phyloP scores from a whole-genome alignment of 1,140 invertebrate genomes.

The Papilio xuthus region DNA sequence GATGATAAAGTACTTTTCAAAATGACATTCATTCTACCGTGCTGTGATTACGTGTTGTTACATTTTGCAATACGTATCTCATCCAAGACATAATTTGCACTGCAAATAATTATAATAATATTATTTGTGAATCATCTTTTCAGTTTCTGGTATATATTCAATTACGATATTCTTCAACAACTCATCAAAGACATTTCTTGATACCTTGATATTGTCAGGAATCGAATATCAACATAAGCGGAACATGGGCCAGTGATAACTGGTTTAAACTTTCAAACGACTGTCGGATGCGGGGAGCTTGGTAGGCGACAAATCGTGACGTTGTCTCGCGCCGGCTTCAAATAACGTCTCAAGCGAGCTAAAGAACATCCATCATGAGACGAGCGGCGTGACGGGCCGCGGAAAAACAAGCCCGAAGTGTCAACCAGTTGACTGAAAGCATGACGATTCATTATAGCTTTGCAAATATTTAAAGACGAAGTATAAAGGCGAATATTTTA shows the following conservation, averaged over 20 bases:
- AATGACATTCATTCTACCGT: neutral
- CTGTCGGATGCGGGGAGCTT: slow-evolving; percentile 46
- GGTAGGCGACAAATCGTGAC: slow-evolving; percentile 67
- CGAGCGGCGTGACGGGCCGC: slow-evolving; percentile 52
- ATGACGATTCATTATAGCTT: slow-evolving; percentile 19
- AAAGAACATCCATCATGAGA: slow-evolving; percentile 51
- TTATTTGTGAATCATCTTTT: too few species aligned
- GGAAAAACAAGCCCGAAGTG: slow-evolving; percentile 39
- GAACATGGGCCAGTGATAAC: slow-evolving; percentile 26
- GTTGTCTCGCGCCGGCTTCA: slow-evolving; percentile 51
- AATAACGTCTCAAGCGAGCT: slow-evolving; percentile 36
- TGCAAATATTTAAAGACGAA: slow-evolving; percentile 28
- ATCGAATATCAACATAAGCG: slow-evolving; percentile 15
- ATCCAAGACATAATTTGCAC: too few species aligned
- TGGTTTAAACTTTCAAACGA: slow-evolving; percentile 65
- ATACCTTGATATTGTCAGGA: neutral
- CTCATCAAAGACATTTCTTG: neutral
- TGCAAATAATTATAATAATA: too few species aligned
- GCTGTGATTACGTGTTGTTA: neutral
- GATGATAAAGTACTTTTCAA: slow-evolving; percentile 22
- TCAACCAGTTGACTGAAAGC: slow-evolving; percentile 34
- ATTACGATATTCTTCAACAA: neutral
- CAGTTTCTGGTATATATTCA: too few species aligned
- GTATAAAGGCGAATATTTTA: neutral
- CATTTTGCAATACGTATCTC: too few species aligned